Conservation (phyloP, 2,888 invertebrate genomes). For the Blera fallax region DNA sequence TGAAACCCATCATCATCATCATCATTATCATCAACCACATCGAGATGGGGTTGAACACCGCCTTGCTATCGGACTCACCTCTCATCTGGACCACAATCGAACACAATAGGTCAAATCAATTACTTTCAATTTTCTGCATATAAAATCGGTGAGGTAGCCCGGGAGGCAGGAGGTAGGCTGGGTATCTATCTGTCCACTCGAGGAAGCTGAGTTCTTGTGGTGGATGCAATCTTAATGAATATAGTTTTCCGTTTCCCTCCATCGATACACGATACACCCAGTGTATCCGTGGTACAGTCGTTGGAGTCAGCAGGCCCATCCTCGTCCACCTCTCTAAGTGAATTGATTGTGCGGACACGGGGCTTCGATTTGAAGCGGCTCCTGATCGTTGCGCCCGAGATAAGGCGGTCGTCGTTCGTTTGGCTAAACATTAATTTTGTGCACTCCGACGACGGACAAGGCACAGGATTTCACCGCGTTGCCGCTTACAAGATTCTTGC, state of each 20-base stretch:
- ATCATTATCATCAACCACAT: conserved; percentile 5
- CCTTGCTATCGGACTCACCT: conserved; percentile 21
- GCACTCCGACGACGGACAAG: background rate
- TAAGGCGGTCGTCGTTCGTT: conserved; percentile 59
- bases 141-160: conserved; percentile 51
- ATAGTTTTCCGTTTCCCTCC: conserved; percentile 67
- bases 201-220: conserved; percentile 46
- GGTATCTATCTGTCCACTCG: conserved; percentile 48
- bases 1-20: conserved; percentile 61
- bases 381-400: conserved; percentile 65
- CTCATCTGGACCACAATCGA: conserved; percentile 62
- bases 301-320: background rate
- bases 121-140: conserved; percentile 73
- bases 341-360: conserved; percentile 71
- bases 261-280: conserved; percentile 20
- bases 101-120: conserved; percentile 73
- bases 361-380: conserved; percentile 70
- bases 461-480: background rate
- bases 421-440: conserved; percentile 66
- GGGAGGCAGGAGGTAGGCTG: background rate
- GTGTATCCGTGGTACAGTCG: background rate
- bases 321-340: conserved; percentile 44
- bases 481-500: conserved; percentile 49
- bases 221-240: conserved; percentile 64
- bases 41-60: conserved; percentile 27